Evolutionary conservation across 1,140 invertebrate genomes (phyloP).

Genomic region (Chionoecetes opilio): DNA sequence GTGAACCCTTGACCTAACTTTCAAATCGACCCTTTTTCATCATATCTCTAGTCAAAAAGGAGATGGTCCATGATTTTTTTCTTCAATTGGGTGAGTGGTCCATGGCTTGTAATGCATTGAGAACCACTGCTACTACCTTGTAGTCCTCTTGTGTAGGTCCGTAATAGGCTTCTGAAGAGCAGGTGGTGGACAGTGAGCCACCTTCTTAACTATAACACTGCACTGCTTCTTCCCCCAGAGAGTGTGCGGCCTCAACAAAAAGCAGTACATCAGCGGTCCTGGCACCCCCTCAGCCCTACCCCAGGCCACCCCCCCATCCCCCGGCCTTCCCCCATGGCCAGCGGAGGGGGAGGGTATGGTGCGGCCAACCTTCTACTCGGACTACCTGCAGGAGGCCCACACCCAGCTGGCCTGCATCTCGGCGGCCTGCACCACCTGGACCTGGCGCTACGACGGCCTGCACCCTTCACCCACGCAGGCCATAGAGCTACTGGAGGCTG

Average conservation of each 20-base stretch:
- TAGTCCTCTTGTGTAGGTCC: no score
- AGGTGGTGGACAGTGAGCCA: not conserved
- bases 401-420: conserved; percentile 90
- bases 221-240: conserved; percentile 32
- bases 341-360: conserved; percentile 48
- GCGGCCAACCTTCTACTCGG: conserved; percentile 82
- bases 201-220: not conserved
- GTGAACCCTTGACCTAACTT: no score
- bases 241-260: conserved; percentile 69
- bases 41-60: no score
- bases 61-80: no score
- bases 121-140: no score
- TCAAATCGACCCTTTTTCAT: no score
- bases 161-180: not conserved
- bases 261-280: conserved; percentile 81
- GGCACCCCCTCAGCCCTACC: conserved; percentile 81
- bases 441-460: conserved; percentile 89
- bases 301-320: conserved; percentile 57
- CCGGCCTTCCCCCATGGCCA: conserved; percentile 59
- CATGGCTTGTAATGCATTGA: no score
- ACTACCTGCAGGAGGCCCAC: conserved; percentile 90
- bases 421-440: conserved; percentile 91
- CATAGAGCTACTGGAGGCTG: conserved; percentile 79
- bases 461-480: conserved; percentile 83
- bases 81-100: no score